Base-by-base conservation (phyloP, 2,888 invertebrate genomes). In the Steinernema carpocapsae region DNA sequence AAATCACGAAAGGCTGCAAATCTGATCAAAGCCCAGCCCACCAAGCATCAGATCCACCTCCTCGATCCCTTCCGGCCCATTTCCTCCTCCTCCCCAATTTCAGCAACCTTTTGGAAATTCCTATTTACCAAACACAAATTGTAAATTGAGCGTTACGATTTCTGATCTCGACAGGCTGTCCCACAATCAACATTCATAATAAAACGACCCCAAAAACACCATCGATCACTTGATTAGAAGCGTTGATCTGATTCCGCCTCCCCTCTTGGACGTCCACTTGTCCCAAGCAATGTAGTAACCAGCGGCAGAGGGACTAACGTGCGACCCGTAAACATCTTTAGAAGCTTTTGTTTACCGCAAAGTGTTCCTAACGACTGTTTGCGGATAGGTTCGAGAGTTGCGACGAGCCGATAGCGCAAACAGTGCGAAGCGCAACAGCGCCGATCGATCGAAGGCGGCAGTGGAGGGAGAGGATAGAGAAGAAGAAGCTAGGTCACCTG, bases 341-440 rank as follows among this genome's bases (percentile, higher is more conserved):
- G 26, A 32, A 64, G 37, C 32, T 37, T 64, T 64, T 64, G 64
- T 64, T 64, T 64, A 64, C 64, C 64, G 64, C 26, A 64, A 64
- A 64, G 64, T 64, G 64, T 64, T 64, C 64, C 64, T 64, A 37
- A 64, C 64, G 64, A 29, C 64, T 64, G 32, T 64, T 64, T 64
- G 64, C 64, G 29, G 64, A 64, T 32, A 64, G 64, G 64, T 64
- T 64, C 32, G 64, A 64, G 64, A 52, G 52, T 37, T 37, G 37
- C 37, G 37, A 37, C 37, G 52, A 52, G 48, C 48, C 56, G 56
- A 26, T 17, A 56, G 64, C 17, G 29, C 64, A 64, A 64, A 64
- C 64, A 64, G 17, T 12, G 52, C 24, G 22, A 19, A 48, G 48
- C 48, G 52, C 52, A 52, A 52, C 52, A 52, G 52, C 22, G 22